Percentiles rank a stretch among this genome's conserved stretches.
These are phyloP conservation scores for Lordiphosa fenestrarum DNA, from an alignment of 2,888 invertebrate species.

Conservation along the genomic window DNA sequence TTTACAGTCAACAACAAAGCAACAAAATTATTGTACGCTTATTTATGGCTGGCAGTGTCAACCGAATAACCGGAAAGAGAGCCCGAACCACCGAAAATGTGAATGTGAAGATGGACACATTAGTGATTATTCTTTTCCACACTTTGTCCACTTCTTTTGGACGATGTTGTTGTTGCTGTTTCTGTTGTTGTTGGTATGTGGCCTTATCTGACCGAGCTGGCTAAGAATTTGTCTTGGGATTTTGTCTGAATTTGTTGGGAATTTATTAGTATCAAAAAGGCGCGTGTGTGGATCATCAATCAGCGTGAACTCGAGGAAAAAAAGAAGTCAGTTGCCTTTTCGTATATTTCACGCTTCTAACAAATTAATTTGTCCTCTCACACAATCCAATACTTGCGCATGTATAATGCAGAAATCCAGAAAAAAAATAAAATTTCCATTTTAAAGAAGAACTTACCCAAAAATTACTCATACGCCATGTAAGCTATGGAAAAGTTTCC, in stretches of 20 bases:
- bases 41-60: constrained; percentile 65
- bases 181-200: constrained; percentile 25
- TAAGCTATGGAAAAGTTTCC: too few relatives aligned
- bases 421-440: too few relatives aligned
- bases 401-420: too few relatives aligned
- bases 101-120: constrained; percentile 32
- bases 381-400: too few relatives aligned
- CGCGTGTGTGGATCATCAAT: constrained; percentile 75
- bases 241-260: constrained; percentile 76
- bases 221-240: constrained; percentile 66
- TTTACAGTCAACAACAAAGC: constrained; percentile 50
- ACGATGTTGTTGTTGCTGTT: background rate
- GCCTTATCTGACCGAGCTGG: constrained; percentile 46
- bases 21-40: constrained; percentile 60
- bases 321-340: constrained; percentile 21
- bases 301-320: constrained; percentile 42
- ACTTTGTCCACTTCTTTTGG: constrained; percentile 21
- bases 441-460: too few relatives aligned
- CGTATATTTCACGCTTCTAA: constrained; percentile 31
- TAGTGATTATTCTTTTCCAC: constrained; percentile 52
- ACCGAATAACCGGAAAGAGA: constrained; percentile 56
- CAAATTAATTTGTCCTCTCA: constrained; percentile 28
- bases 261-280: constrained; percentile 77
- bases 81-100: constrained; percentile 14
- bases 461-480: too few relatives aligned